These are phyloP conservation scores for Dendropsophus ebraccatus DNA, from an alignment of 2,113 vertebrate genomes.

Conservation along the genomic window DNA sequence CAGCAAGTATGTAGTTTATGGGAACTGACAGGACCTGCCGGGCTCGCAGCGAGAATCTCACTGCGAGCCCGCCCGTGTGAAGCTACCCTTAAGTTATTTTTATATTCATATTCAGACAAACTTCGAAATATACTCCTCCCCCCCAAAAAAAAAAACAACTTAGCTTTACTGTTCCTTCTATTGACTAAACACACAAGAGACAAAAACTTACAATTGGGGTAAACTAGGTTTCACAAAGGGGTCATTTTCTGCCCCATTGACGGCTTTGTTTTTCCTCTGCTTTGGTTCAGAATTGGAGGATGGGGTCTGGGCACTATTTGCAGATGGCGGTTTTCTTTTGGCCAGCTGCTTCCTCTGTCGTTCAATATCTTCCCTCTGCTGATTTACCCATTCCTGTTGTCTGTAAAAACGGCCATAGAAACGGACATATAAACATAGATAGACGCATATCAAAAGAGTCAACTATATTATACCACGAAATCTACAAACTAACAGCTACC, in stretches of 20 bases:
- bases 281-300: conserved; percentile 96
- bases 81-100: no score
- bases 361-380: conserved; percentile 98
- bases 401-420: conserved; percentile 73
- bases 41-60: no score
- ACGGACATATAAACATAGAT: background rate
- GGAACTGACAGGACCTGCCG: no score
- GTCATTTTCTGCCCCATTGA: conserved; percentile 98
- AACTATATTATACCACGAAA: no score
- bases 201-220: conserved; percentile 91
- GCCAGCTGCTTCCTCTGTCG: conserved; percentile 97
- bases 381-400: conserved; percentile 97
- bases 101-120: no score
- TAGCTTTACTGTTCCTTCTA: no score
- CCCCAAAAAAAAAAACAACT: no score
- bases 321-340: conserved; percentile 93
- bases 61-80: no score
- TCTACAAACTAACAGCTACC: no score
- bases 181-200: background rate
- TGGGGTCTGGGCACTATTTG: conserved; percentile 92
- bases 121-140: no score
- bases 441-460: conserved; percentile 30
- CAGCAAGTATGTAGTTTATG: no score
- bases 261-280: conserved; percentile 98
- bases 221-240: conserved; percentile 98